Conservation (phyloP, 2,113 vertebrate species). For the Pomatorhinus ruficollis region DNA sequence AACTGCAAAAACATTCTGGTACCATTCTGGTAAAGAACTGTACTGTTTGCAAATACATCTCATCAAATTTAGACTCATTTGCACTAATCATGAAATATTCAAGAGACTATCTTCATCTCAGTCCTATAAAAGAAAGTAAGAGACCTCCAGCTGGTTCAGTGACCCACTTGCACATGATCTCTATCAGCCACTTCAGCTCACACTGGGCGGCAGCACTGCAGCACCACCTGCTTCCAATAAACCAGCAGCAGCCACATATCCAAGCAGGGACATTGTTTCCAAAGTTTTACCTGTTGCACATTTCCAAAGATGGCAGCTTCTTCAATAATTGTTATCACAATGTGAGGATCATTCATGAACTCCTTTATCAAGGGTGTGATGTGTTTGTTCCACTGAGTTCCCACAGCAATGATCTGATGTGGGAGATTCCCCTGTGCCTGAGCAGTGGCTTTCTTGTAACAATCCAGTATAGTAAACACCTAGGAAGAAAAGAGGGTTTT, state of each 20-base stretch:
- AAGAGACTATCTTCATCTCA: neutral
- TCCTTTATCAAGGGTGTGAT: slow-evolving; percentile 73
- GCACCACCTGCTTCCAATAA: neutral
- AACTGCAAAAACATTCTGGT: neutral
- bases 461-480: slow-evolving; percentile 81
- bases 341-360: slow-evolving; percentile 80
- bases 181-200: neutral
- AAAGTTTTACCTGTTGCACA: slow-evolving; percentile 84
- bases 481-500: slow-evolving; percentile 28
- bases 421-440: slow-evolving; percentile 12
- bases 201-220: neutral
- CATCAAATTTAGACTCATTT: neutral
- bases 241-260: neutral
- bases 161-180: neutral
- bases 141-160: neutral
- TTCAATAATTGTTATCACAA: slow-evolving; percentile 80
- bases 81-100: neutral
- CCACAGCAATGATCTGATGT: slow-evolving; percentile 82
- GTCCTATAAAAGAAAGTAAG: too few relatives aligned
- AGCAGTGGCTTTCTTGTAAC: slow-evolving; percentile 77
- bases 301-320: slow-evolving; percentile 88
- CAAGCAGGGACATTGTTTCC: neutral
- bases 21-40: neutral
- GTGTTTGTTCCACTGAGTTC: slow-evolving; percentile 78
- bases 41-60: neutral